These are phyloP conservation scores for Anguilla marmorata DNA, from an alignment of 2,797 vertebrate genomes.

Conservation along the genomic window DNA sequence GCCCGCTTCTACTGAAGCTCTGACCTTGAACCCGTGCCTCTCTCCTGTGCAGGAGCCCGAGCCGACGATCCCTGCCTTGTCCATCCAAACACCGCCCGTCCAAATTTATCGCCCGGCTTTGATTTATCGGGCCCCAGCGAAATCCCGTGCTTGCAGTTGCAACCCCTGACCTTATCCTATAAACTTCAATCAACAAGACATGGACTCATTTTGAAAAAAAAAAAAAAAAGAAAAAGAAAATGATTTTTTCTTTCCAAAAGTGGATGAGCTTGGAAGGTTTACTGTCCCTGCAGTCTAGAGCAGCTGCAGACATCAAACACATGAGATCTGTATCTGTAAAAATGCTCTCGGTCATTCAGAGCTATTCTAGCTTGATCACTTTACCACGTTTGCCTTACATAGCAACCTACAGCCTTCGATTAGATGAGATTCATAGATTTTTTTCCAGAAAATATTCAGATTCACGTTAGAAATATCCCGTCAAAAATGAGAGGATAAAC, in stretches of 20 bases:
- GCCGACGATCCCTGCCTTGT: background rate
- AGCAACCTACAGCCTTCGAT: background rate
- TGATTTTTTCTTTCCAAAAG: conserved; percentile 14
- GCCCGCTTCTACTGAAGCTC: background rate
- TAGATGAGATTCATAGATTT: background rate
- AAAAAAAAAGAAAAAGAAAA: background rate
- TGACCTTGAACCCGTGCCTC: conserved; percentile 25
- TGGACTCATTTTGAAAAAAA: conserved; percentile 17
- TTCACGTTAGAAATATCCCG: background rate
- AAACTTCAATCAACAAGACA: conserved; percentile 41
- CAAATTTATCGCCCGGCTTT: conserved; percentile 31
- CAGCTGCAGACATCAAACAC: background rate
- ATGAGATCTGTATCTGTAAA: background rate
- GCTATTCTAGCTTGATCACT: conserved; percentile 15
- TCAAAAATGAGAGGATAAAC: background rate
- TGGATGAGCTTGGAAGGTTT: background rate
- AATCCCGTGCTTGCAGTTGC: background rate
- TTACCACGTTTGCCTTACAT: background rate
- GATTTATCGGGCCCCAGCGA: conserved; percentile 31
- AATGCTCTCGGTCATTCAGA: background rate
- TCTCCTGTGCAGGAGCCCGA: background rate
- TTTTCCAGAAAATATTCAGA: background rate
- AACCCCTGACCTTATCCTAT: conserved; percentile 29
- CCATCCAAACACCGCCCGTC: background rate
- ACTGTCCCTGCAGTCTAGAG: conserved; percentile 4